Evolutionary conservation across 2,888 invertebrate species (phyloP), one percentile per base, ranked within the genome.

Genomic region (Coenonympha arcania): DNA sequence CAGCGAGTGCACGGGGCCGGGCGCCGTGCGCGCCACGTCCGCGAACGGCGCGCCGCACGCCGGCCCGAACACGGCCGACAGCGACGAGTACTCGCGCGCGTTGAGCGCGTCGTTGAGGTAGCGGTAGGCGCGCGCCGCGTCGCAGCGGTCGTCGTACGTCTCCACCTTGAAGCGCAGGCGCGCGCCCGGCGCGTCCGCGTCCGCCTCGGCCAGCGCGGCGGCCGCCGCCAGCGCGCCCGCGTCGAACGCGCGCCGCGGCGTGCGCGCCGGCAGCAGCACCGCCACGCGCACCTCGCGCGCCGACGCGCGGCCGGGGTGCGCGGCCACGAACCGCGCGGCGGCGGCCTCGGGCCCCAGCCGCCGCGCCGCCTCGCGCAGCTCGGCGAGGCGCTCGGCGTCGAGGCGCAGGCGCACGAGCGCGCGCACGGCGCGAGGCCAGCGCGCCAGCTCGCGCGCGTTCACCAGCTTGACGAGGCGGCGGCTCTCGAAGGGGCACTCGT

Each of bases 21-120:
- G 78, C 36, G 45, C 45, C 26, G 45, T 45, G 2, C 76, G 71
- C 54, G 78, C 74, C 48, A 75, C 76, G 59, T 76, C 80, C 0
- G 70, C 71, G 63, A 76, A 78, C 1, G 79, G 73, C 2, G 69
- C 73, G 44, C 71, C 77, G 61, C 84, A 84, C 54, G 79, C 77
- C 18, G 82, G 81, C 1, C 82, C 84, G 31, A 70, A 76, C 51
- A 76, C 69, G 11, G 70, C 80, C 31, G 81, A 66, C 59, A 82
- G 65, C 46, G 73, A 65, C 18, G 71, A 72, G 63, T 71, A 82
- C 59, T 81, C 81, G 9, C 64, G 63, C 11, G 70, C 59, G 28
- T 72, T 69, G n/a, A 73, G 68, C 19, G 79, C 76, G 58, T 74
- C 73, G 45, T 71, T 68, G 52, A 82, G 61, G 55, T 75, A 75